Conservation (phyloP, 1,140 invertebrate species). For the Dryas iulia region DNA sequence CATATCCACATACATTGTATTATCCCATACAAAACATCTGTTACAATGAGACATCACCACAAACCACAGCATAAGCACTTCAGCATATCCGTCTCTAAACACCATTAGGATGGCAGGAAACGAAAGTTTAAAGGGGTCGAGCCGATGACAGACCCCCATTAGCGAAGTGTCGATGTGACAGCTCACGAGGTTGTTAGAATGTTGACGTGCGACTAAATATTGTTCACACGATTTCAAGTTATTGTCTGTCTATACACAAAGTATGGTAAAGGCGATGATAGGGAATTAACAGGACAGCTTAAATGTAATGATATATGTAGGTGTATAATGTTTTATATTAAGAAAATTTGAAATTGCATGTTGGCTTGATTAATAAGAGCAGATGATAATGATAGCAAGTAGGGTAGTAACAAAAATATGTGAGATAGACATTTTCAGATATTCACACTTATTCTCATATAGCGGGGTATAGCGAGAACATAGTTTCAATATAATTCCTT, state of each 20-base stretch:
- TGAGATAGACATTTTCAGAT: too few relatives aligned
- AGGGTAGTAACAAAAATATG: too few relatives aligned
- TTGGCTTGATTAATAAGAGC: too few relatives aligned
- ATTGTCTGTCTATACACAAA: too few relatives aligned
- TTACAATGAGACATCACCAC: slow-evolving; percentile 25
- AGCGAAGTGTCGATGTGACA: slow-evolving; percentile 69
- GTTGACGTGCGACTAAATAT: slow-evolving; percentile 49
- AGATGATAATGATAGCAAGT: too few relatives aligned
- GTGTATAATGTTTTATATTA: too few relatives aligned
- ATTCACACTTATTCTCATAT: too few relatives aligned
- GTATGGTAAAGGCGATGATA: neutral
- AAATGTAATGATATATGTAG: too few relatives aligned
- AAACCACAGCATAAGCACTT: slow-evolving; percentile 40
- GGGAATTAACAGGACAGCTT: neutral
- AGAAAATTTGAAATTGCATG: too few relatives aligned
- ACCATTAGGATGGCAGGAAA: slow-evolving; percentile 66
- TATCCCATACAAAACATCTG: slow-evolving; percentile 21
- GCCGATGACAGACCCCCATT: slow-evolving; percentile 71
- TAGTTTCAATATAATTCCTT: too few relatives aligned
- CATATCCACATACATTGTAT: neutral
- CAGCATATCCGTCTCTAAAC: slow-evolving; percentile 61
- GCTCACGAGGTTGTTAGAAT: slow-evolving; percentile 50
- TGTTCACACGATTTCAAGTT: slow-evolving; percentile 49
- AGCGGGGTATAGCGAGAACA: too few relatives aligned
- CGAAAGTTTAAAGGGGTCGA: slow-evolving; percentile 69